Evolutionary conservation across 2,113 vertebrate genomes (phyloP).

Genomic region (Nycticryphes semicollaris): DNA sequence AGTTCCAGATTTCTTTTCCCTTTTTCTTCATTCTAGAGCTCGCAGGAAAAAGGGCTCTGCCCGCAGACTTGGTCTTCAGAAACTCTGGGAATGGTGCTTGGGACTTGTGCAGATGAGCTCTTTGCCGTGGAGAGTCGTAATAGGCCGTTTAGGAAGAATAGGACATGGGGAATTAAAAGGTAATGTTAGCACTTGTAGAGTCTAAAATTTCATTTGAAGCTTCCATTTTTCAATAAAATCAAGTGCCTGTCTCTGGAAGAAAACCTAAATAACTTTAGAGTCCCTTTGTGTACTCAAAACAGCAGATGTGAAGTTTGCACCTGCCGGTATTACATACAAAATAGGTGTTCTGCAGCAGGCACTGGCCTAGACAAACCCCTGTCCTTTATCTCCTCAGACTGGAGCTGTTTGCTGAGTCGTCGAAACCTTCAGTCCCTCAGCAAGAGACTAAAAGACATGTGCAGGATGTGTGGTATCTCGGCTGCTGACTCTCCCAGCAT

Average conservation of each 20-base stretch:
- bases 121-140: constrained; percentile 96
- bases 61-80: constrained; percentile 92
- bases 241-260: neutral
- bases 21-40: constrained; percentile 75
- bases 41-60: constrained; percentile 99
- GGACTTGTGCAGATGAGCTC: constrained; percentile 97
- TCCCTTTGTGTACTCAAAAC: neutral
- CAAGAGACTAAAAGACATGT: constrained; percentile 95
- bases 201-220: neutral
- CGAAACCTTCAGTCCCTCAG: constrained; percentile 94
- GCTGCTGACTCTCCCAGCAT: constrained; percentile 96
- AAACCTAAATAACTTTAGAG: neutral
- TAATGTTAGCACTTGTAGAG: constrained; percentile 35
- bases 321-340: accelerated
- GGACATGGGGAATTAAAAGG: constrained; percentile 97
- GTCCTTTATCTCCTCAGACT: constrained; percentile 80
- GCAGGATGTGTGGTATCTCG: constrained; percentile 97
- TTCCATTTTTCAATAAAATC: neutral
- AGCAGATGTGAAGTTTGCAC: neutral
- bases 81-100: constrained; percentile 98
- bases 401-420: constrained; percentile 95
- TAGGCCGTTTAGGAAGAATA: constrained; percentile 95
- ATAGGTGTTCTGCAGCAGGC: neutral
- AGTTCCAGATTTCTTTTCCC: neutral
- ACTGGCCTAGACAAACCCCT: neutral